phyloP scores from a whole-genome alignment of 2,888 invertebrate species.

The Caenorhabditis sinica region DNA sequence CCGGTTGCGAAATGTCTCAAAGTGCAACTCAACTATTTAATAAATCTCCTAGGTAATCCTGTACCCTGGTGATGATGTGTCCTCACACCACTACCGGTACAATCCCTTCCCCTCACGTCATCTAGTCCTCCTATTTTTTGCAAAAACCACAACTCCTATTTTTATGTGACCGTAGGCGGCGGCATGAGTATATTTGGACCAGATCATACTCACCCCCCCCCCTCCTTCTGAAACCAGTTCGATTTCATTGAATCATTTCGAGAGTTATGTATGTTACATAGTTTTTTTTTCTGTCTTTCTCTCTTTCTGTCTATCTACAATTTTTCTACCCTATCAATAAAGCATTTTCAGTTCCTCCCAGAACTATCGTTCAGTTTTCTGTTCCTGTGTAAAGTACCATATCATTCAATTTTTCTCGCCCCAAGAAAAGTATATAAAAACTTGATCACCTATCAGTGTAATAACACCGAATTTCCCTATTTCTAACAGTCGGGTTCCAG shows the following conservation, averaged over 20 bases:
- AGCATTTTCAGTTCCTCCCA: neutral
- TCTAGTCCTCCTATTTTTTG: neutral
- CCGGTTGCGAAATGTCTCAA: no score
- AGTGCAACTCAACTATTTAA: no score
- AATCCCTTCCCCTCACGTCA: neutral
- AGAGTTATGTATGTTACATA: neutral
- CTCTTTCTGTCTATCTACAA: no score
- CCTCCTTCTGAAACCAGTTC: conserved; percentile 3
- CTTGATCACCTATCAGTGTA: no score
- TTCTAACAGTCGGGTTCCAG: neutral
- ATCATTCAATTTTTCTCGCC: neutral
- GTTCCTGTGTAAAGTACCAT: neutral
- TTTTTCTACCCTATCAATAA: no score
- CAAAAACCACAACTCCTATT: no score
- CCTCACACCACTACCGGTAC: neutral
- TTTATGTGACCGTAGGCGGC: conserved; percentile 1
- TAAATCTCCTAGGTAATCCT: neutral
- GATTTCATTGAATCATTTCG: conserved; percentile 5
- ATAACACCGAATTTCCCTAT: neutral
- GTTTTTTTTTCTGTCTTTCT: neutral
- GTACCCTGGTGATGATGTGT: neutral
- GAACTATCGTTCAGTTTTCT: neutral
- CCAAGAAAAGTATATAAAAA: neutral
- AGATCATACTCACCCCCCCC: conserved; percentile 1
- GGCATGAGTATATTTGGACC: neutral